Evolutionary conservation across 2,888 invertebrate species (phyloP).

Genomic region (Leptodirus hochenwartii): DNA sequence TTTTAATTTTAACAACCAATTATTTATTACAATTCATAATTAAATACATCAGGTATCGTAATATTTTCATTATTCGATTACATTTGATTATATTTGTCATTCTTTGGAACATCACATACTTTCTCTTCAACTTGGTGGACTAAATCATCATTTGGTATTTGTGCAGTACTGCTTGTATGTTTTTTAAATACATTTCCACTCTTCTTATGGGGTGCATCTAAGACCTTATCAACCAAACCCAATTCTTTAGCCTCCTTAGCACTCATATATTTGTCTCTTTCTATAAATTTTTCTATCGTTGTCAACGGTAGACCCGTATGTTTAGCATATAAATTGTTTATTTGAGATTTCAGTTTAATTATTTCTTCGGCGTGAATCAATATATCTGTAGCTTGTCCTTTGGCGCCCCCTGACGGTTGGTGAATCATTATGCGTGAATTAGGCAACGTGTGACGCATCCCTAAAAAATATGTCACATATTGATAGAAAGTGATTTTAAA

Average conservation of each 20-base stretch:
- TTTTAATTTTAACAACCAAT: too few species aligned
- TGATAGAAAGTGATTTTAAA: too few species aligned
- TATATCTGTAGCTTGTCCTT: conserved; percentile 95
- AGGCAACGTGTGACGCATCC: conserved; percentile 87
- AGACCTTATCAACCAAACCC: conserved; percentile 84
- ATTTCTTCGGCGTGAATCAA: conserved; percentile 98
- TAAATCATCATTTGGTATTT: too few species aligned
- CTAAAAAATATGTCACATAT: conserved; percentile 20
- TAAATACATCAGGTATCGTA: too few species aligned
- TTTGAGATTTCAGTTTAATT: conserved; percentile 73
- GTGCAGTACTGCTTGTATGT: too few species aligned
- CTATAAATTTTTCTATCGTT: conserved; percentile 59
- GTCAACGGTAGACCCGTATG: conserved; percentile 63
- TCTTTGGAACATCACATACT: too few species aligned
- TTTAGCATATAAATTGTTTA: conserved; percentile 76
- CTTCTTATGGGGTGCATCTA: conserved; percentile 61
- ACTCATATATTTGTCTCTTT: conserved; percentile 88
- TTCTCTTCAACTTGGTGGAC: too few species aligned
- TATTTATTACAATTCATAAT: too few species aligned
- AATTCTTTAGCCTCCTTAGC: conserved; percentile 78
- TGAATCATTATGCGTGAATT: conserved; percentile 97
- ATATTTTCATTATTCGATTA: too few species aligned
- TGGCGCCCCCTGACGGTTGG: conserved; percentile 88
- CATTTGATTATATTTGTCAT: too few species aligned
- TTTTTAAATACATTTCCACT: neutral